phyloP scores from a whole-genome alignment of 2,113 vertebrate species.

The Mohoua ochrocephala region DNA sequence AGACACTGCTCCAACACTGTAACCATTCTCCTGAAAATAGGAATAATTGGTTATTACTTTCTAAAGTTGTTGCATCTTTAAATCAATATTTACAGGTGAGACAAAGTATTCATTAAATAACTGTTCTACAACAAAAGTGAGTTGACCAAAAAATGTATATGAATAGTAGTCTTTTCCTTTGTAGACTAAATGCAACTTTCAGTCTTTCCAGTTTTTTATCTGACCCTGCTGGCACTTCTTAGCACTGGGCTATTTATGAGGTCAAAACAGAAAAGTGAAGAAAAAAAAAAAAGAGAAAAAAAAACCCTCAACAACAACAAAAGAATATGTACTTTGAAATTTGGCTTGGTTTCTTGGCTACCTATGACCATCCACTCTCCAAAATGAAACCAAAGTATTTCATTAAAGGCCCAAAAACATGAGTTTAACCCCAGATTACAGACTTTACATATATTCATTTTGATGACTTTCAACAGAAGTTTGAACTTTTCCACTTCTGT shows the following conservation, averaged over 20 bases:
- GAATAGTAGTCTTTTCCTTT: not conserved
- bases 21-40: not conserved
- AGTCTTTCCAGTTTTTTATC: not conserved
- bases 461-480: not conserved
- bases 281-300: not conserved
- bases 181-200: not conserved
- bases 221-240: not conserved
- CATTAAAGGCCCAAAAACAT: not conserved
- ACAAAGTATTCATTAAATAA: not conserved
- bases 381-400: not conserved
- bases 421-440: not conserved
- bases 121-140: not conserved
- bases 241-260: not conserved
- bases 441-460: not conserved
- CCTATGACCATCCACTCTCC: not conserved
- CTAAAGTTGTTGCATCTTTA: not conserved
- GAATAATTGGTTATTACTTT: not conserved
- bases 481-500: not conserved
- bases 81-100: not conserved
- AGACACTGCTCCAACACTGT: not conserved
- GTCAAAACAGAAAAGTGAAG: not conserved
- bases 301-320: fast-evolving
- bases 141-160: not conserved
- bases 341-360: not conserved
- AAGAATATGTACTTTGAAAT: not conserved